Evolutionary conservation across 2,888 invertebrate species (phyloP).

Genomic region (Orchesella flavescens): DNA sequence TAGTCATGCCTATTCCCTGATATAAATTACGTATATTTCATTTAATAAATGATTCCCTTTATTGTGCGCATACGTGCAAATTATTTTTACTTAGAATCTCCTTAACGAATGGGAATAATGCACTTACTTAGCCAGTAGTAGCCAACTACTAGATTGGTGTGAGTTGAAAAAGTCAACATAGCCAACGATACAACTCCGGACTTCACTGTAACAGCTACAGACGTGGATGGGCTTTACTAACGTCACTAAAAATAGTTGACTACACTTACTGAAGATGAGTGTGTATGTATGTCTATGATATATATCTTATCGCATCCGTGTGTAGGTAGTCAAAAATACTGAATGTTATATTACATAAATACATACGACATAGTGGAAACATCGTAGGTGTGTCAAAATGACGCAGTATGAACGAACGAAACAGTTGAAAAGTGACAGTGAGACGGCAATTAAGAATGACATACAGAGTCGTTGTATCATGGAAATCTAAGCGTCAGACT

Average conservation of each 20-base stretch:
- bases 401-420: conserved; percentile 7
- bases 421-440: conserved; percentile 8
- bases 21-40: no score
- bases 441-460: conserved; percentile 16
- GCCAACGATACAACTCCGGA: background rate
- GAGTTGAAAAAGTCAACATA: no score
- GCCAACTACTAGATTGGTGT: no score
- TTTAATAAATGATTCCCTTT: no score
- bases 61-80: no score
- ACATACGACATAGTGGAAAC: background rate
- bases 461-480: background rate
- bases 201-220: conserved; percentile 31
- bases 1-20: no score
- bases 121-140: no score
- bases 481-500: conserved; percentile 3
- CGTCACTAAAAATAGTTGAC: background rate
- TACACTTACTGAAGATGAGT: background rate
- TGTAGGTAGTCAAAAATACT: background rate
- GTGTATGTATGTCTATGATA: background rate
- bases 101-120: no score
- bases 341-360: background rate
- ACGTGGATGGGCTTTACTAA: background rate
- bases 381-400: conserved; percentile 17
- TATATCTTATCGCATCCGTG: background rate
- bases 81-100: no score